Conservation (phyloP, 2,888 invertebrate species). For the Polylopha cassiicola region DNA sequence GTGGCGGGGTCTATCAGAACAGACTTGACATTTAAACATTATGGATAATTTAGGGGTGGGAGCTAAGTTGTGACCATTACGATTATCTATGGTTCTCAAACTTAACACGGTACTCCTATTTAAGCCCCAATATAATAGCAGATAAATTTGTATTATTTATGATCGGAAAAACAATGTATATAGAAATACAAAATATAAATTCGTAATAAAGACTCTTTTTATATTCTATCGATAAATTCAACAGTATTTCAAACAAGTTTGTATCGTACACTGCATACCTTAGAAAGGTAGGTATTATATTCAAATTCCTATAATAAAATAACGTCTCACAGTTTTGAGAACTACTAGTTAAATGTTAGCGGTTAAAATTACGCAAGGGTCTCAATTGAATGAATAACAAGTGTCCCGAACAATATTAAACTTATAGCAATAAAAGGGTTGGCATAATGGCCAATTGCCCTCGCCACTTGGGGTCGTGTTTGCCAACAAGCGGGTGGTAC, state of each 20-base stretch:
- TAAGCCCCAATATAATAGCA: too few relatives aligned
- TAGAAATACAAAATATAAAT: too few relatives aligned
- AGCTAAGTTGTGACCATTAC: constrained; percentile 12
- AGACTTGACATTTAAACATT: constrained; percentile 29
- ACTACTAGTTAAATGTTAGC: constrained; percentile 5
- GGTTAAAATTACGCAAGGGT: constrained; percentile 22
- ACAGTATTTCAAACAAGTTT: too few relatives aligned
- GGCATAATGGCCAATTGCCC: constrained; percentile 32
- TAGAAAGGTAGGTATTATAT: too few relatives aligned
- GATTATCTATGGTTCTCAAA: constrained; percentile 9
- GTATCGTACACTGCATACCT: too few relatives aligned
- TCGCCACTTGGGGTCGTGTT: constrained; percentile 48
- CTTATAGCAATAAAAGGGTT: constrained; percentile 22
- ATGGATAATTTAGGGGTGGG: constrained; percentile 14
- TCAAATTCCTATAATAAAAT: not conserved
- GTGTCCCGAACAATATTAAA: constrained; percentile 22
- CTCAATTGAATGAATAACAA: constrained; percentile 22
- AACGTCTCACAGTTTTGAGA: constrained; percentile 8
- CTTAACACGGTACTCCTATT: too few relatives aligned
- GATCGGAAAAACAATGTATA: too few relatives aligned
- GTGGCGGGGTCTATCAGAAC: constrained; percentile 28
- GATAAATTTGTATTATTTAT: too few relatives aligned
- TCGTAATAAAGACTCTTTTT: too few relatives aligned
- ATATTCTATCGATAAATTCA: not conserved
- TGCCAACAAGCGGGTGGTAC: constrained; percentile 64